These are phyloP conservation scores for Campoplex nolae DNA, from an alignment of 2,888 invertebrate species.

Conservation along the genomic window DNA sequence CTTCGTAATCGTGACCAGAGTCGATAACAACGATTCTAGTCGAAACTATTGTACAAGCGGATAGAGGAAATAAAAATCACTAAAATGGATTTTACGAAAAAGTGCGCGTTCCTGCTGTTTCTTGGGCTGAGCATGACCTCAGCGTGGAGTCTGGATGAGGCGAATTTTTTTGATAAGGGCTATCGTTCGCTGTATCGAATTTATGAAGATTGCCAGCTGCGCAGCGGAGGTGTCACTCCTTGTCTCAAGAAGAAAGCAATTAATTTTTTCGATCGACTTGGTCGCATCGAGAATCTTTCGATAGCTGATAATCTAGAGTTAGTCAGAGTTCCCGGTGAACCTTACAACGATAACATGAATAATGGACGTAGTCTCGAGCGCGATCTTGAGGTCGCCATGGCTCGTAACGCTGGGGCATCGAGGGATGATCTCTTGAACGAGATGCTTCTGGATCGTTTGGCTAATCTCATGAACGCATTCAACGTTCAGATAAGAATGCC, in stretches of 20 bases:
- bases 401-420: slow-evolving; percentile 87
- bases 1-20: neutral
- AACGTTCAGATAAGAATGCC: slow-evolving; percentile 92
- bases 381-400: slow-evolving; percentile 89
- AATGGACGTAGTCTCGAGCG: slow-evolving; percentile 80
- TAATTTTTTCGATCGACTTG: slow-evolving; percentile 91
- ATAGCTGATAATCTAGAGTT: slow-evolving; percentile 89
- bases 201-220: slow-evolving; percentile 91
- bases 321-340: slow-evolving; percentile 86
- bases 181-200: slow-evolving; percentile 89
- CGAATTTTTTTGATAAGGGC: slow-evolving; percentile 86
- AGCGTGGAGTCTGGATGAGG: slow-evolving; percentile 76
- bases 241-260: slow-evolving; percentile 94
- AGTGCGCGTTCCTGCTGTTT: slow-evolving; percentile 69
- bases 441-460: slow-evolving; percentile 90
- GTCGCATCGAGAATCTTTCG: slow-evolving; percentile 88
- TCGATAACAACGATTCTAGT: neutral
- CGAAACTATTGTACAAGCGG: neutral
- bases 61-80: neutral
- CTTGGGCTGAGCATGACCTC: slow-evolving; percentile 63
- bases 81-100: slow-evolving; percentile 61
- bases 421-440: slow-evolving; percentile 89
- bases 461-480: slow-evolving; percentile 90
- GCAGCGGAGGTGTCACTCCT: slow-evolving; percentile 89
- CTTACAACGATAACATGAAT: slow-evolving; percentile 81